Conservation (phyloP, 1,140 invertebrate genomes). For the Bombus soroeensis region DNA sequence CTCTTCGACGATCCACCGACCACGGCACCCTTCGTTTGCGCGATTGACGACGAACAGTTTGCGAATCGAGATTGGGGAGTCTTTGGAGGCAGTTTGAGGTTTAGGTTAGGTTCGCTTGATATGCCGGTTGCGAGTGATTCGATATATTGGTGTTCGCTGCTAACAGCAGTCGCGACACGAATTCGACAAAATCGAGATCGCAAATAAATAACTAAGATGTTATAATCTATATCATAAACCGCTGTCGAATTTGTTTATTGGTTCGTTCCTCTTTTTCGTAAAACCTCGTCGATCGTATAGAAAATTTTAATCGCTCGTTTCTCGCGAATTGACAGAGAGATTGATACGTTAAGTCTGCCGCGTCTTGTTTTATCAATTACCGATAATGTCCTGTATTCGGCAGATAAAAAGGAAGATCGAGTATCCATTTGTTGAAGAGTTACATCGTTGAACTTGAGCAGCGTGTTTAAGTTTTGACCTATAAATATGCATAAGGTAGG, state of each 20-base stretch:
- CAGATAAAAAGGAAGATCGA: neutral
- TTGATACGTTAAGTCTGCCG: too few species aligned
- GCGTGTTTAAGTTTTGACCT: neutral
- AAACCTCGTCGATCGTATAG: accelerated
- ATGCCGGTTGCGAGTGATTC: neutral
- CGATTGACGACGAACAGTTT: slow-evolving; percentile 47
- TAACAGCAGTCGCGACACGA: neutral
- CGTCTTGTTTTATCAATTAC: too few species aligned
- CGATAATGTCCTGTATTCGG: too few species aligned
- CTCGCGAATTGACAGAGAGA: too few species aligned
- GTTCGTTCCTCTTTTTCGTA: too few species aligned
- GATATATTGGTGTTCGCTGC: neutral
- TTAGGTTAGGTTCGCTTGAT: neutral
- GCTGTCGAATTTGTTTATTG: too few species aligned
- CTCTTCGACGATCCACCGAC: neutral
- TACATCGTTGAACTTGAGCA: neutral
- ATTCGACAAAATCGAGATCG: neutral
- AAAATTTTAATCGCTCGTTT: too few species aligned
- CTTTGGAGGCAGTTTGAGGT: neutral
- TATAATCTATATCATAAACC: too few species aligned
- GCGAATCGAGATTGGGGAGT: neutral
- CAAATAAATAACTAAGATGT: neutral
- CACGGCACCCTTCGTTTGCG: slow-evolving; percentile 20
- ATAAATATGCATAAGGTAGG: neutral
- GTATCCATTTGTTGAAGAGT: neutral